phyloP scores from a whole-genome alignment of 2,113 vertebrate species.

The Theristicus caerulescens region DNA sequence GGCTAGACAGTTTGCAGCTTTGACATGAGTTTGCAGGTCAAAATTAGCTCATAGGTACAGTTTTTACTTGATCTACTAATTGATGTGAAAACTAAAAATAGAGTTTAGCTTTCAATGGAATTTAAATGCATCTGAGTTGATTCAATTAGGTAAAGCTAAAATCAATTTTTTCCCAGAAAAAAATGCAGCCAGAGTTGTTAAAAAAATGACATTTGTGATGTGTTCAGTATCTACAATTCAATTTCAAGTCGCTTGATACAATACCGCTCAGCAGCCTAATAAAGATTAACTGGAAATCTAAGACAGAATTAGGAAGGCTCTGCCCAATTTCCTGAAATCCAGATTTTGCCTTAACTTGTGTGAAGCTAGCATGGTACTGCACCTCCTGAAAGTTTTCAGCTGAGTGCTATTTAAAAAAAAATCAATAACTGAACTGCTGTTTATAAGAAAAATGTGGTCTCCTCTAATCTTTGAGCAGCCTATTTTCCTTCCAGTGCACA shows the following conservation, averaged over 20 bases:
- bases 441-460: not conserved
- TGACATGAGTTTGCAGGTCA: not conserved
- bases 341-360: not conserved
- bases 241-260: not conserved
- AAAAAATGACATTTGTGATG: not conserved
- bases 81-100: not conserved
- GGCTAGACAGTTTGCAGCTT: not conserved
- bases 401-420: not conserved
- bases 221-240: not conserved
- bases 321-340: not conserved
- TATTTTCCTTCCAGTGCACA: not conserved
- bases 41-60: not conserved
- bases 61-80: not conserved
- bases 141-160: not conserved
- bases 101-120: not conserved
- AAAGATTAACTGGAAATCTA: not conserved
- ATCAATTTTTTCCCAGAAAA: not conserved
- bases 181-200: not conserved
- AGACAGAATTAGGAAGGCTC: not conserved
- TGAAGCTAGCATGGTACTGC: not conserved
- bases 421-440: not conserved
- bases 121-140: not conserved
- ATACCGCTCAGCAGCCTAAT: not conserved
- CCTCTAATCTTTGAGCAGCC: not conserved
- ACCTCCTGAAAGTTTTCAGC: not conserved